These are phyloP conservation scores for Gastracanthus pulcherrimus DNA, from an alignment of 2,888 invertebrate species.

Conservation along the genomic window DNA sequence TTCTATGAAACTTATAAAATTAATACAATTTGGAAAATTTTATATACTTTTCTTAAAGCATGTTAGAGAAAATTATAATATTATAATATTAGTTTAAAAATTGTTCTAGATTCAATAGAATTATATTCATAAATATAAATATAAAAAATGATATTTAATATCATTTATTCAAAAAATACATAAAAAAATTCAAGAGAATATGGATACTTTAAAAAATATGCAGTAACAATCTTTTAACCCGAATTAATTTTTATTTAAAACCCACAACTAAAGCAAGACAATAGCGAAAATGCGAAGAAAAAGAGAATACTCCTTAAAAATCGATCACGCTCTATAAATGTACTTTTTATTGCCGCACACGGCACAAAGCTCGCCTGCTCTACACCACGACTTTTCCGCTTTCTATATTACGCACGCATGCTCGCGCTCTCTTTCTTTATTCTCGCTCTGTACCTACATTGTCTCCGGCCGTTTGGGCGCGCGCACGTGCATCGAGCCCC, in stretches of 20 bases:
- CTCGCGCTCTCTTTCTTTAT: background rate
- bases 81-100: no score
- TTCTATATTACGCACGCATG: background rate
- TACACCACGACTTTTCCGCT: background rate
- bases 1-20: no score
- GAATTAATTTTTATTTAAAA: background rate
- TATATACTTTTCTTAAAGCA: no score
- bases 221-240: no score
- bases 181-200: no score
- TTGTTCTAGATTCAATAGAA: no score
- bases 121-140: no score
- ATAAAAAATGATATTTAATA: no score
- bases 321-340: background rate
- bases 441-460: background rate
- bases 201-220: no score
- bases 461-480: background rate
- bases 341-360: background rate
- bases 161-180: no score
- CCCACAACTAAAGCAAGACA: background rate
- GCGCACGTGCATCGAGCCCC: slow-evolving; percentile 5
- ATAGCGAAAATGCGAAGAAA: background rate
- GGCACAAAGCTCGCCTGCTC: background rate
- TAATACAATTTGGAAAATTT: no score
- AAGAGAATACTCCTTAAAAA: background rate
- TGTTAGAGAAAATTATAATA: no score